A percentile compares a stretch with the other conserved stretches of the same genome.
These are phyloP conservation scores for Drosophila athabasca DNA, from an alignment of 1,140 invertebrate species.

Conservation along the genomic window DNA sequence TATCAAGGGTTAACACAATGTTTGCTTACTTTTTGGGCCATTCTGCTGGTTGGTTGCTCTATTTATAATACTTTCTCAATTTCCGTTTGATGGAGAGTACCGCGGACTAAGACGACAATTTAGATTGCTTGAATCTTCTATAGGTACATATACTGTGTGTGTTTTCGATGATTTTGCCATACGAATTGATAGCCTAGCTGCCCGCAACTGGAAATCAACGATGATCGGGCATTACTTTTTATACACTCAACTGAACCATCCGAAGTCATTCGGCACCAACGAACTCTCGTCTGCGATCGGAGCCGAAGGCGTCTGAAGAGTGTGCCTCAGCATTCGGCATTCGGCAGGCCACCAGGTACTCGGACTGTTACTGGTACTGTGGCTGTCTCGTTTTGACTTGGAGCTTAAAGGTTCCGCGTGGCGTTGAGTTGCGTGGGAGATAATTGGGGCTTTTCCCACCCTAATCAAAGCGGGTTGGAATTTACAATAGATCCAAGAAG, in stretches of 20 bases:
- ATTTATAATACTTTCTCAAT: conserved; percentile 56
- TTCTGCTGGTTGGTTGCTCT: conserved; percentile 21
- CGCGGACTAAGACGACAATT: not conserved
- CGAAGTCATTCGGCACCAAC: conserved; percentile 55
- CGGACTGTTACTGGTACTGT: no score
- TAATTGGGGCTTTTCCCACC: conserved; percentile 92
- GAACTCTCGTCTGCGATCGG: conserved; percentile 83
- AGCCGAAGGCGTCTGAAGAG: no score
- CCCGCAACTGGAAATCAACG: conserved; percentile 54
- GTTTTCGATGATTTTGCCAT: conserved; percentile 23
- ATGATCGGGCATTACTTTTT: conserved; percentile 59
- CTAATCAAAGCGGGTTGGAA: not conserved
- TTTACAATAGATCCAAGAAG: no score
- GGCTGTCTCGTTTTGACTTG: no score
- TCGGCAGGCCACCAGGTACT: no score
- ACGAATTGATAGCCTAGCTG: conserved; percentile 50
- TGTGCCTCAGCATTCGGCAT: no score
- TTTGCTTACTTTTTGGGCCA: conserved; percentile 64
- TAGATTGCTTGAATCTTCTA: conserved; percentile 6
- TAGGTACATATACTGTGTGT: conserved; percentile 4
- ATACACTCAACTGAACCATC: conserved; percentile 39
- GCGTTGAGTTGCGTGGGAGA: no score
- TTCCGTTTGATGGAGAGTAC: not conserved
- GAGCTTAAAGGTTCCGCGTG: no score
- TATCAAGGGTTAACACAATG: not conserved